These are phyloP conservation scores for Cartodere bifasciata DNA, from an alignment of 2,888 invertebrate genomes.

Conservation along the genomic window DNA sequence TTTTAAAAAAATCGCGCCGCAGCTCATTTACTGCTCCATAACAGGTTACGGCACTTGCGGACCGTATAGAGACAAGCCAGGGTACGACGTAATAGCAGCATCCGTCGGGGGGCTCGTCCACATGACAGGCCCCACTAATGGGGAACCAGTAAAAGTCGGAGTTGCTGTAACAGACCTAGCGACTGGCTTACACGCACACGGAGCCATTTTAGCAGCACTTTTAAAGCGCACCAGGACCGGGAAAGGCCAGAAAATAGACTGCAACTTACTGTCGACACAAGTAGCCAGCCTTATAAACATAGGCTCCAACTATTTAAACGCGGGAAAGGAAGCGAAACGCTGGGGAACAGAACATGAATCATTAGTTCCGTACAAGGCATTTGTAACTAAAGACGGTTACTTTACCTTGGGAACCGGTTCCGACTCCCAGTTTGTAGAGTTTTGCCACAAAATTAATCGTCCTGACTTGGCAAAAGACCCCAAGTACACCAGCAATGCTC, in stretches of 20 bases:
- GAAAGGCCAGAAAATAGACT: slow-evolving; percentile 84
- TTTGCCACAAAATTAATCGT: slow-evolving; percentile 52
- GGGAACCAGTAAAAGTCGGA: slow-evolving; percentile 82
- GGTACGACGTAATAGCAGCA: slow-evolving; percentile 92
- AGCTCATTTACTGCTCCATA: slow-evolving; percentile 83
- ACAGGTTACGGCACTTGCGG: slow-evolving; percentile 85
- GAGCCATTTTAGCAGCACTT: slow-evolving; percentile 86
- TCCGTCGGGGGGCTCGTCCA: slow-evolving; percentile 84
- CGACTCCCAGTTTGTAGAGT: slow-evolving; percentile 61
- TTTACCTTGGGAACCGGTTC: slow-evolving; percentile 83
- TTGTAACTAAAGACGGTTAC: slow-evolving; percentile 69
- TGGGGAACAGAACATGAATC: slow-evolving; percentile 93
- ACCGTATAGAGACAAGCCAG: slow-evolving; percentile 76
- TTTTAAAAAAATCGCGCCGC: slow-evolving; percentile 55
- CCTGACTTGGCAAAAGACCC: slow-evolving; percentile 47
- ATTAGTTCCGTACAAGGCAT: slow-evolving; percentile 90
- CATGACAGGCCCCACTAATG: slow-evolving; percentile 74
- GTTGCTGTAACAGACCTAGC: slow-evolving; percentile 88
- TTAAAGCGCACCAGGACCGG: slow-evolving; percentile 65
- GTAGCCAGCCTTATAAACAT: slow-evolving; percentile 79
- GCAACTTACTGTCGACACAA: slow-evolving; percentile 87
- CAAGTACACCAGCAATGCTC: slow-evolving; percentile 57
- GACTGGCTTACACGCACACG: slow-evolving; percentile 89
- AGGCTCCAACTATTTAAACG: slow-evolving; percentile 82
- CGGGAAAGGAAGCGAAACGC: slow-evolving; percentile 57